A percentile compares a stretch with the other conserved stretches of the same genome.
phyloP scores from a whole-genome alignment of 1,140 invertebrate species.

The Notospermus geniculatus region DNA sequence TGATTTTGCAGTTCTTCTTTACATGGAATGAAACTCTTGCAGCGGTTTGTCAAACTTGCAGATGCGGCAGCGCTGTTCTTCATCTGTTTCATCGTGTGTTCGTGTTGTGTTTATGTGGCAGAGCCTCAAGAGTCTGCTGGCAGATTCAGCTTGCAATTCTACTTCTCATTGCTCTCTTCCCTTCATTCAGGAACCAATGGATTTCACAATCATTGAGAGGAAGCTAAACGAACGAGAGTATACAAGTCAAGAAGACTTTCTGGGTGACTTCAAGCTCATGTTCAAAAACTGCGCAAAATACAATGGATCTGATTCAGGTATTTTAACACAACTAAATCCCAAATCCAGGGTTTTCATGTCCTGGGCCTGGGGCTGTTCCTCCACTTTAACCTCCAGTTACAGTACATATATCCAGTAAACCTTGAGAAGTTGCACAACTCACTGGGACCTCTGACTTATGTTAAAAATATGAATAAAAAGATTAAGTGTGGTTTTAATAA shows the following conservation, averaged over 20 bases:
- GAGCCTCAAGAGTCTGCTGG: neutral
- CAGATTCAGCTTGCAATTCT: neutral
- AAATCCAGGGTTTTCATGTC: too few species aligned
- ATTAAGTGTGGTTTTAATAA: neutral
- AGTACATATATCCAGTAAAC: slow-evolving; percentile 22
- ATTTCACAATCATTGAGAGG: slow-evolving; percentile 82
- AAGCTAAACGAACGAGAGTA: slow-evolving; percentile 79
- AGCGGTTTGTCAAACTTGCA: too few species aligned
- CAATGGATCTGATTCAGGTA: slow-evolving; percentile 88
- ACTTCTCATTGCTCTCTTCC: slow-evolving; percentile 34
- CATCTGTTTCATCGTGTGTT: too few species aligned
- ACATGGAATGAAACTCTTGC: too few species aligned
- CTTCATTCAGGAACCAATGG: slow-evolving; percentile 69
- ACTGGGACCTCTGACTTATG: slow-evolving; percentile 14
- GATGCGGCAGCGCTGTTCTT: too few species aligned
- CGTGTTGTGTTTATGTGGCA: too few species aligned
- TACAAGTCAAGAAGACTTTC: slow-evolving; percentile 74
- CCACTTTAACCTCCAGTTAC: slow-evolving; percentile 4
- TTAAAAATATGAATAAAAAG: slow-evolving; percentile 13
- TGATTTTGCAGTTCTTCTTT: neutral
- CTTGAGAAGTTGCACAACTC: slow-evolving; percentile 15
- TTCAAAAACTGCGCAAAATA: slow-evolving; percentile 88
- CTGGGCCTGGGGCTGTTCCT: slow-evolving; percentile 36
- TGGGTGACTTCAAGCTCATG: slow-evolving; percentile 83
- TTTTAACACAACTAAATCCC: too few species aligned